Conservation (phyloP, 2,888 invertebrate genomes). For the Phyllotreta cruciferae region DNA sequence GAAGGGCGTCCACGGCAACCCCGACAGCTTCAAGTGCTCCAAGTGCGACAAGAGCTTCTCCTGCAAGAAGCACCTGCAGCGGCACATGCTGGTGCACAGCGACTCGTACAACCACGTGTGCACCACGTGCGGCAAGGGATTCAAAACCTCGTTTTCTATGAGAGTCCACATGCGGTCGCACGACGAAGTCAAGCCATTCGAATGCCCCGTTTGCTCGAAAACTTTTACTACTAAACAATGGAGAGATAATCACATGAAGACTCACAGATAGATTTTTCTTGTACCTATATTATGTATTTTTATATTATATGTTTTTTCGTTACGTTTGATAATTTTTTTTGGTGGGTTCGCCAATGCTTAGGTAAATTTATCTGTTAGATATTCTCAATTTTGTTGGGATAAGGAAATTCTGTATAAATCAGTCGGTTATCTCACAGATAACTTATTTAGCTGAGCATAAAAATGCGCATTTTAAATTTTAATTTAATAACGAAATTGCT, state of each 20-base stretch:
- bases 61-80: constrained; percentile 40
- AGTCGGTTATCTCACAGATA: too few species aligned
- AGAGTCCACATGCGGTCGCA: constrained; percentile 45
- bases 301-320: not conserved
- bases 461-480: too few species aligned
- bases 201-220: constrained; percentile 54
- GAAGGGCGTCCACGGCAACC: constrained; percentile 37
- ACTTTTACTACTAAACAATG: constrained; percentile 55
- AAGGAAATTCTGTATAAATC: too few species aligned
- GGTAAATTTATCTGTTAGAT: too few species aligned
- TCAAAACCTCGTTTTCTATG: constrained; percentile 48
- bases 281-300: constrained; percentile 6
- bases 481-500: too few species aligned
- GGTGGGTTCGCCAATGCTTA: too few species aligned
- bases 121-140: constrained; percentile 61
- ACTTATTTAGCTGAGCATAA: too few species aligned
- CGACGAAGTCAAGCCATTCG: constrained; percentile 46
- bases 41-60: constrained; percentile 44
- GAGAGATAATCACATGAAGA: constrained; percentile 61
- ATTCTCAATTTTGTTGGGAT: too few species aligned
- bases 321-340: too few species aligned
- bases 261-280: constrained; percentile 54
- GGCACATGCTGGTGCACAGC: constrained; percentile 53
- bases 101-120: constrained; percentile 61
- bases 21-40: constrained; percentile 35